phyloP scores from a whole-genome alignment of 2,113 vertebrate species.

The Gobiocypris rarus region DNA sequence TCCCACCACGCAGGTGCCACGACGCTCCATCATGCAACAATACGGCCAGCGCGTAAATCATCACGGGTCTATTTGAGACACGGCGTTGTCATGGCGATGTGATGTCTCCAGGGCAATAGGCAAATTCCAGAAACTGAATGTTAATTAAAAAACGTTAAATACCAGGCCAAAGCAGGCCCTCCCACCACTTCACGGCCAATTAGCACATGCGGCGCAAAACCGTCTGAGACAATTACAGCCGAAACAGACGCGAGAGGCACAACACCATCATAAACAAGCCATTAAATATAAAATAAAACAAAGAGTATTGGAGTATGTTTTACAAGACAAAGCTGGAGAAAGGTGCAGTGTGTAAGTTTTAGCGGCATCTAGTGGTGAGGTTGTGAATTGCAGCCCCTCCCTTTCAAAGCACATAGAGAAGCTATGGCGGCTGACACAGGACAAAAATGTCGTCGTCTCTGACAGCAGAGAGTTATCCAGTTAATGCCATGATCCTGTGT shows the following conservation, averaged over 20 bases:
- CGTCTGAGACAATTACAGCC: not conserved
- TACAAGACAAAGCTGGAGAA: too few species aligned
- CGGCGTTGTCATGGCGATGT: constrained; percentile 16
- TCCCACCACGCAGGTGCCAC: not conserved
- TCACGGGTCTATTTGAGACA: not conserved
- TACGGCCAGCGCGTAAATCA: not conserved
- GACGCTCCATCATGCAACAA: not conserved
- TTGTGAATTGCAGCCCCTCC: too few species aligned
- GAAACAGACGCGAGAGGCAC: not conserved
- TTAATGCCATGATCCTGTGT: too few species aligned
- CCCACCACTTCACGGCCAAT: constrained; percentile 9
- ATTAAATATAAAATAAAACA: not conserved
- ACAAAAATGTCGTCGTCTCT: too few species aligned
- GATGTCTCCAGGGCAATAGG: constrained; percentile 7
- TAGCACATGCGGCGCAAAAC: not conserved
- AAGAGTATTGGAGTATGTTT: too few species aligned
- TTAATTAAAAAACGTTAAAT: constrained; percentile 41
- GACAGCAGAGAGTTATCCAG: too few species aligned
- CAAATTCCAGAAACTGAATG: constrained; percentile 34
- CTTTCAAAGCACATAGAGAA: too few species aligned
- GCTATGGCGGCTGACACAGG: too few species aligned
- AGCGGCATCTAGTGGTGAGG: too few species aligned
- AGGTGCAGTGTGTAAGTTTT: too few species aligned
- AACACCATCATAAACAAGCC: not conserved
- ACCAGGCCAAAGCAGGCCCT: not conserved